Evolutionary conservation across 2,888 invertebrate genomes (phyloP).

Genomic region (Operophtera brumata): DNA sequence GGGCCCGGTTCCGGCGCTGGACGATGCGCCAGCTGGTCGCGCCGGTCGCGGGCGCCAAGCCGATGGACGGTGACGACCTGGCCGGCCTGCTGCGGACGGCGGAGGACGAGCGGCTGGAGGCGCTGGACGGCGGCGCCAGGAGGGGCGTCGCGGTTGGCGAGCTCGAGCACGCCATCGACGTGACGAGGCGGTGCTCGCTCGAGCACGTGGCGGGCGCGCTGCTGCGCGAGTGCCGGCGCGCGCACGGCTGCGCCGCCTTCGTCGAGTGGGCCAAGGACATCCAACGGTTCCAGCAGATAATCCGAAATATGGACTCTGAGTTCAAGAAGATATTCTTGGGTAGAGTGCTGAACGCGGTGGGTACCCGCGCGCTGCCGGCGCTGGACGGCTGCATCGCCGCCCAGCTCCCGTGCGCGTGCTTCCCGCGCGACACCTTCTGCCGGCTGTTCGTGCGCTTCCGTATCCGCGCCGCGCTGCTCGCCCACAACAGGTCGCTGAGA

Average conservation of each 20-base stretch:
- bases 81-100: slow-evolving; percentile 3
- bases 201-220: neutral
- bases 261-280: slow-evolving; percentile 1
- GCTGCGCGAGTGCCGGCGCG: slow-evolving; percentile 9
- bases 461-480: slow-evolving; percentile 17
- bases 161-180: neutral
- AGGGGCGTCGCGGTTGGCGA: slow-evolving; percentile 1
- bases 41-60: neutral
- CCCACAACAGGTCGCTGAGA: slow-evolving; percentile 4
- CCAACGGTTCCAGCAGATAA: neutral
- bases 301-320: slow-evolving; percentile 2
- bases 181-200: neutral
- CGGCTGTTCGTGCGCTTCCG: slow-evolving; percentile 19
- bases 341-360: slow-evolving; percentile 5
- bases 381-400: neutral
- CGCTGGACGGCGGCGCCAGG: neutral
- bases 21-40: slow-evolving; percentile 6
- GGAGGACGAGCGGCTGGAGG: neutral
- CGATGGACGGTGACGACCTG: slow-evolving; percentile 8
- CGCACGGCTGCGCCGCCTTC: slow-evolving; percentile 10
- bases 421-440: slow-evolving; percentile 15
- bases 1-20: slow-evolving; percentile 13
- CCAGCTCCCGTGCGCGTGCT: slow-evolving; percentile 17
- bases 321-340: slow-evolving; percentile 6
- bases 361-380: slow-evolving; percentile 4